Base-by-base conservation (phyloP, 2,797 vertebrate genomes). In the Coranthus polyacanthus region DNA sequence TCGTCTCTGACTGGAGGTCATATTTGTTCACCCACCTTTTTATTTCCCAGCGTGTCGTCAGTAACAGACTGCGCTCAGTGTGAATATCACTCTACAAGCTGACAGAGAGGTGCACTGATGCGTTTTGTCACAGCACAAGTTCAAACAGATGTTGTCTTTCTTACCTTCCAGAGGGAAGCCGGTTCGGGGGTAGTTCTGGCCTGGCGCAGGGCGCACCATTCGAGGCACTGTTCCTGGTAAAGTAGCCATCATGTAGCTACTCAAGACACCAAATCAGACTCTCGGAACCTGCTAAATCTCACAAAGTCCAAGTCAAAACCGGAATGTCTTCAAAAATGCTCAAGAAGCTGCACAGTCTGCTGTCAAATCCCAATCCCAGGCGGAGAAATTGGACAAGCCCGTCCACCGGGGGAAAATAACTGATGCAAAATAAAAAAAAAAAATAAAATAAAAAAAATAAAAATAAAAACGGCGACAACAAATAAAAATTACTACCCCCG, bases 91-190 rank as follows among this genome's bases (percentile, higher is more conserved):
- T 39, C 20, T 9, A 32, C 47, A 22, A 46, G 56, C 57, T 73
- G 59, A 53, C 67, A 68, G 44, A 62, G 32, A 2, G 57, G 13
- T 58, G 46, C 16, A 16, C 11, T 55, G 51, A 29, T 2, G 50
- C 51, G 34, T 67, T 60, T 57, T 55, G 57, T 56, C 71, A 57
- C 54, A 62, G 54, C 60, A 50, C 60, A 57, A 73, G 55, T 75
- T 75, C 54, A 79, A 22, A 41, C 60, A 65, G 47, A 59, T 12
- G 66, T 39, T 58, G 55, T 29, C 6, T 46, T 4, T 39, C 87
- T 91, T 95, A 97, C 96, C 96, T 96, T 97, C 96, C 90, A 97
- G 57, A 0, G 96, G 96, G 67, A 97, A 98, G 62, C 96, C 96
- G 8, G 96, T 96, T 73, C 96, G 92, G 0, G 95, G 96, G 52